A percentile compares a stretch with the other conserved stretches of the same genome.
Evolutionary conservation across 2,888 invertebrate genomes (phyloP).

Genomic region (Dorcus parallelipipedus): DNA sequence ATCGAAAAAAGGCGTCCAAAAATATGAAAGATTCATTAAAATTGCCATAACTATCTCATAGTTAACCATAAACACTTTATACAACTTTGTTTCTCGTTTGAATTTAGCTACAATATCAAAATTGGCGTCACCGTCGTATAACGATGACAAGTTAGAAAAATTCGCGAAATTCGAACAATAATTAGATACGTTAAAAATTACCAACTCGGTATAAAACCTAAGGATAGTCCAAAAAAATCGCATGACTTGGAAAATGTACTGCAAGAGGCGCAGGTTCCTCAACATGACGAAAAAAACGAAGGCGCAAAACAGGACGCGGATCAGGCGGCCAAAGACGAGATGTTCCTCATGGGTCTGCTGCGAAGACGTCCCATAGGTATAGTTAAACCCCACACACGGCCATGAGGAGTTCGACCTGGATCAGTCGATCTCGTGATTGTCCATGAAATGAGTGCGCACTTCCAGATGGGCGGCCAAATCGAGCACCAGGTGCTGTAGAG

Average conservation of each 20-base stretch:
- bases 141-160: no score
- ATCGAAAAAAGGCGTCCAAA: slow-evolving; percentile 12
- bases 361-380: slow-evolving; percentile 12
- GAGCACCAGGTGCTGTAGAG: slow-evolving; percentile 73
- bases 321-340: neutral
- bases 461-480: slow-evolving; percentile 82
- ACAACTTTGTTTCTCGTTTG: no score
- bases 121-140: neutral
- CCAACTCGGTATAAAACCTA: neutral
- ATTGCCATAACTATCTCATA: slow-evolving; percentile 1
- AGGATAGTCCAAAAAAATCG: neutral
- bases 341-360: neutral
- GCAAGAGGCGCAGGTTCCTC: neutral
- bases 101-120: neutral
- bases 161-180: neutral
- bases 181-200: neutral
- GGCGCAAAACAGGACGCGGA: neutral
- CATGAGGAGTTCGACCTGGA: slow-evolving; percentile 55
- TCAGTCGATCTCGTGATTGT: slow-evolving; percentile 60
- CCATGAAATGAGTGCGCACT: slow-evolving; percentile 61
- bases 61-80: no score
- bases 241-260: neutral
- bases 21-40: slow-evolving; percentile 15
- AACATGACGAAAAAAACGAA: neutral
- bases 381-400: slow-evolving; percentile 44